phyloP scores from a whole-genome alignment of 2,113 vertebrate species.

The Corythornis madagascariensis region DNA sequence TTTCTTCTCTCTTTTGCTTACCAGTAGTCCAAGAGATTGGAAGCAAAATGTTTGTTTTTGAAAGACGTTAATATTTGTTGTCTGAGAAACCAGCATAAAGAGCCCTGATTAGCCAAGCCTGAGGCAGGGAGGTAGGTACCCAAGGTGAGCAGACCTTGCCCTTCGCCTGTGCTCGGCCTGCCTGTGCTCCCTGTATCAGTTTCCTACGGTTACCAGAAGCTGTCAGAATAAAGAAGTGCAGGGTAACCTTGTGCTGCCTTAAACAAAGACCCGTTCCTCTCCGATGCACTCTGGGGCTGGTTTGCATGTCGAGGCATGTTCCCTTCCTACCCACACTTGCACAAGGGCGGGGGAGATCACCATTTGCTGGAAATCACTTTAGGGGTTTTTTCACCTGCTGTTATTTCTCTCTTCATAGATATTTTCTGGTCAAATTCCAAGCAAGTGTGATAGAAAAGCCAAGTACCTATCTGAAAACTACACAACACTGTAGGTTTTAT shows the following conservation, averaged over 20 bases:
- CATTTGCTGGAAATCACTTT: neutral
- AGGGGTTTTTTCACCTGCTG: neutral
- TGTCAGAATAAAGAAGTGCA: neutral
- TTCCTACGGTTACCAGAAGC: neutral
- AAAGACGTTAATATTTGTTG: neutral
- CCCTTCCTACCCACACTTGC: neutral
- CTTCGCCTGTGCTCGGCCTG: fast-evolving
- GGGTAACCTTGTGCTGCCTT: neutral
- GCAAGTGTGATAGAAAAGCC: neutral
- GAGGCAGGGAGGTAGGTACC: neutral
- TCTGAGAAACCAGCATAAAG: neutral
- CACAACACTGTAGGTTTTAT: neutral
- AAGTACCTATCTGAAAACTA: neutral
- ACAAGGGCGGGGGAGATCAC: neutral
- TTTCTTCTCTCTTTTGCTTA: neutral
- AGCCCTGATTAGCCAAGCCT: fast-evolving
- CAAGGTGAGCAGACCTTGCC: neutral
- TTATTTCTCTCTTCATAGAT: neutral
- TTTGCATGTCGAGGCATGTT: conserved; percentile 12
- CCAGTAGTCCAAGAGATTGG: neutral
- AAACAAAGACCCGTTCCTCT: conserved; percentile 36
- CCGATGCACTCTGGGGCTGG: neutral
- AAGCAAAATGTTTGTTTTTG: neutral
- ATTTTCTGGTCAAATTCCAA: neutral
- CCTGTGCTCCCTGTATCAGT: neutral